A percentile compares a stretch with the other conserved stretches of the same genome.
Conservation (phyloP, 2,113 vertebrate genomes). For the Thunnus maccoyii region DNA sequence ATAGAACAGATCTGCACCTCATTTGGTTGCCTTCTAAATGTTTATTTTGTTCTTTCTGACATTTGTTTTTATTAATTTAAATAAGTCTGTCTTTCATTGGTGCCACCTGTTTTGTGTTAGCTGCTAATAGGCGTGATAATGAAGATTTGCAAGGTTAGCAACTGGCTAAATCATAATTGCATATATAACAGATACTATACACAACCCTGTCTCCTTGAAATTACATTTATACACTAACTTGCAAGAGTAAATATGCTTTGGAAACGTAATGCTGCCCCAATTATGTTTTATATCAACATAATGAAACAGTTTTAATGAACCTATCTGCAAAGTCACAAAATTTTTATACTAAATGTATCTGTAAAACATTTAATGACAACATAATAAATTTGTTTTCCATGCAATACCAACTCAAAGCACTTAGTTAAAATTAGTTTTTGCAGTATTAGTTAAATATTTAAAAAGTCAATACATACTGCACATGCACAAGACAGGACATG, state of each 20-base stretch:
- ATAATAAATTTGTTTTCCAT: too few species aligned
- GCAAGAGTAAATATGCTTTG: background rate
- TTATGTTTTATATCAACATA: background rate
- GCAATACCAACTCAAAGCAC: too few species aligned
- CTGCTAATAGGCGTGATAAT: constrained; percentile 25
- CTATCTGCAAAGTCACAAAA: too few species aligned
- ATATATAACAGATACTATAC: background rate
- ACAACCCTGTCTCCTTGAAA: background rate
- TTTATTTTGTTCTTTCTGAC: constrained; percentile 40
- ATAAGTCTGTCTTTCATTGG: constrained; percentile 5
- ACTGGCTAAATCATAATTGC: background rate
- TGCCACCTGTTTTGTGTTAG: constrained; percentile 51
- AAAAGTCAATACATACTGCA: background rate
- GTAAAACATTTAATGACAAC: too few species aligned
- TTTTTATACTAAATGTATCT: too few species aligned
- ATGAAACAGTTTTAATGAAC: too few species aligned
- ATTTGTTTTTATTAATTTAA: constrained; percentile 25
- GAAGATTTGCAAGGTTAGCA: background rate
- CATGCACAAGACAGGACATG: background rate
- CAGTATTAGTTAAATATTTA: constrained; percentile 8
- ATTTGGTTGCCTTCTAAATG: constrained; percentile 3
- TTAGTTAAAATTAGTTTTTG: background rate
- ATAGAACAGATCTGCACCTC: constrained; percentile 56
- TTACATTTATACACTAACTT: background rate
- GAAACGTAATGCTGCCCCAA: background rate